Percentiles rank a stretch among this genome's conserved stretches.
phyloP scores from a whole-genome alignment of 2,888 invertebrate species.

The Trichopoda pennipes region DNA sequence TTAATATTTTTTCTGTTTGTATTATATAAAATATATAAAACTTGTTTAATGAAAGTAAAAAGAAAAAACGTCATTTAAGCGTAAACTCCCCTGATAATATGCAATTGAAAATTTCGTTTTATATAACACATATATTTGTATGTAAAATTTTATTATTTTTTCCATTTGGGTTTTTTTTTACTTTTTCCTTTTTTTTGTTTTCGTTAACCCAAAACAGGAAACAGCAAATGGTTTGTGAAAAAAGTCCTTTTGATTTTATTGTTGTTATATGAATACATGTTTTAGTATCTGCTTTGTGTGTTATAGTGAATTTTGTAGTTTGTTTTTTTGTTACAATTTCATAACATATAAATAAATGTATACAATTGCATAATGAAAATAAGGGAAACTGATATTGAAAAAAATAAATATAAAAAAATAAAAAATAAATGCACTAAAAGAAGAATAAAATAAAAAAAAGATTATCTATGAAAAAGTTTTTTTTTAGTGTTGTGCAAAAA shows the following conservation, averaged over 20 bases:
- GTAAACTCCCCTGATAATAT: slow-evolving; percentile 64
- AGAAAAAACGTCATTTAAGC: slow-evolving; percentile 52
- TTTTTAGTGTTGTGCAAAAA: background rate
- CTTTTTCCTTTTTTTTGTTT: slow-evolving; percentile 14
- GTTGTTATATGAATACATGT: slow-evolving; percentile 8
- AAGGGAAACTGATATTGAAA: slow-evolving; percentile 23
- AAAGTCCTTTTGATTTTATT: slow-evolving; percentile 1
- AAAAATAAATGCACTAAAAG: background rate
- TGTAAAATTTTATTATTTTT: slow-evolving; percentile 29
- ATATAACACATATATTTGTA: slow-evolving; percentile 21
- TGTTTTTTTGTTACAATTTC: slow-evolving; percentile 22
- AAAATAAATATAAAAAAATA: background rate
- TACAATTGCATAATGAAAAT: slow-evolving; percentile 34
- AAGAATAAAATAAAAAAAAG: background rate
- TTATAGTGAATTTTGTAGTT: no score
- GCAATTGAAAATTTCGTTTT: slow-evolving; percentile 45
- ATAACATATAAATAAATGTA: slow-evolving; percentile 38
- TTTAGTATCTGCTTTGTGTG: slow-evolving; percentile 1
- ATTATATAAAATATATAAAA: slow-evolving; percentile 9
- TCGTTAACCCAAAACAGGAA: slow-evolving; percentile 30
- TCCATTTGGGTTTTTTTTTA: no score
- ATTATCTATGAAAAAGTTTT: slow-evolving; percentile 27
- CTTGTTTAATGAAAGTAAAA: slow-evolving; percentile 46
- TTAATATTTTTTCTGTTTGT: background rate
- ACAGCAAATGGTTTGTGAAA: slow-evolving; percentile 44